These are phyloP conservation scores for Gymnogyps californianus DNA, from an alignment of 2,113 vertebrate genomes.

Conservation along the genomic window DNA sequence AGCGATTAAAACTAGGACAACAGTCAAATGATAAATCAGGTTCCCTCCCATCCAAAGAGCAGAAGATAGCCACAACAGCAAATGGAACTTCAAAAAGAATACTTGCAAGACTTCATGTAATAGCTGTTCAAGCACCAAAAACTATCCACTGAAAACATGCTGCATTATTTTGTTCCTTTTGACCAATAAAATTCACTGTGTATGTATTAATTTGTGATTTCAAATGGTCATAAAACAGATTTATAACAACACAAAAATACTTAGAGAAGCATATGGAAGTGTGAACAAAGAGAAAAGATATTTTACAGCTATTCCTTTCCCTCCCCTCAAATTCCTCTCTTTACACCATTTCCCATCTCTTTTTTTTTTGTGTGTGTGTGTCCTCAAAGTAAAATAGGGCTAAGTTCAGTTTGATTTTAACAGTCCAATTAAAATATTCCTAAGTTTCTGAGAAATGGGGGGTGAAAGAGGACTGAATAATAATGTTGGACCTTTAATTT, in stretches of 20 bases:
- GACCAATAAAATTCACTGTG: conserved; percentile 42
- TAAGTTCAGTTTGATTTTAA: not conserved
- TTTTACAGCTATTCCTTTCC: not conserved
- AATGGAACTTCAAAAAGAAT: not conserved
- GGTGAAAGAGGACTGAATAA: not conserved
- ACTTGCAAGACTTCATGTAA: not conserved
- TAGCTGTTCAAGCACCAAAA: not conserved
- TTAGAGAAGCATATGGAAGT: not conserved
- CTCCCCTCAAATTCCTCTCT: not conserved
- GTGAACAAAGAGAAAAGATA: not conserved
- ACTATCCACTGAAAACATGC: not conserved
- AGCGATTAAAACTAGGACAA: not conserved
- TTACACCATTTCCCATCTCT: not conserved
- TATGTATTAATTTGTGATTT: conserved; percentile 44
- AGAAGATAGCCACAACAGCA: not conserved
- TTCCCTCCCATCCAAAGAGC: not conserved
- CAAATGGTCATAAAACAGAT: conserved; percentile 21
- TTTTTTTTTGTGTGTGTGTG: not conserved
- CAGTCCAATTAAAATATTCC: not conserved
- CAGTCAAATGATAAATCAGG: not conserved
- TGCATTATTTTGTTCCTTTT: conserved; percentile 14
- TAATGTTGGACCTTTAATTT: no score
- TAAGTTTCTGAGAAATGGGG: not conserved
- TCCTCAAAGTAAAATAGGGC: not conserved
- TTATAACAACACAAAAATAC: not conserved